These are phyloP conservation scores for Nibea albiflora DNA, from an alignment of 2,113 vertebrate genomes.

Conservation along the genomic window DNA sequence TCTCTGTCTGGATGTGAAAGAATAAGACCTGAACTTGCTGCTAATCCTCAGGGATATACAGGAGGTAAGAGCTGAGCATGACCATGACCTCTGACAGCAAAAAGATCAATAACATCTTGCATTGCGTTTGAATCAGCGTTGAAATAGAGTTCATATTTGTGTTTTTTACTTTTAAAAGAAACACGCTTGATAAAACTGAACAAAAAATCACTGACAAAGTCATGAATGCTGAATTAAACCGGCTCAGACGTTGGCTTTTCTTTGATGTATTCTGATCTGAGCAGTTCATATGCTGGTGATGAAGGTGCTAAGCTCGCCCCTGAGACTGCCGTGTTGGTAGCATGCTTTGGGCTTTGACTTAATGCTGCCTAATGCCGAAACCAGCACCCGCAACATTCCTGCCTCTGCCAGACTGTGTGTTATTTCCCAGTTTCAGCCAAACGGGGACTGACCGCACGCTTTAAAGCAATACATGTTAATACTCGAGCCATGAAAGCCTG, in stretches of 20 bases:
- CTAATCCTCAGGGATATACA: slow-evolving; percentile 40
- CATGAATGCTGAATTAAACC: slow-evolving; percentile 31
- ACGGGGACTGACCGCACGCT: slow-evolving; percentile 62
- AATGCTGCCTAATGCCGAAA: slow-evolving; percentile 80
- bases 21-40: slow-evolving; percentile 50
- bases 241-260: neutral
- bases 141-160: neutral
- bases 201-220: neutral
- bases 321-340: slow-evolving; percentile 52
- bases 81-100: slow-evolving; percentile 13
- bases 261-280: slow-evolving; percentile 36
- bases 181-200: no score
- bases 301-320: slow-evolving; percentile 69
- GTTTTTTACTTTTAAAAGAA: neutral
- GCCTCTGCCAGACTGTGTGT: slow-evolving; percentile 65
- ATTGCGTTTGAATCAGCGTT: no score
- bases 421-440: slow-evolving; percentile 72
- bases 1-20: slow-evolving; percentile 66
- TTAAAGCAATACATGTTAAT: slow-evolving; percentile 75
- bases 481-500: slow-evolving; percentile 48
- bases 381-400: slow-evolving; percentile 78
- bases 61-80: slow-evolving; percentile 58
- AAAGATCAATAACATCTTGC: neutral
- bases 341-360: slow-evolving; percentile 80
- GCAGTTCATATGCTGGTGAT: slow-evolving; percentile 15